Evolutionary conservation across 2,888 invertebrate species (phyloP).

Genomic region (Drosophila koepferae): DNA sequence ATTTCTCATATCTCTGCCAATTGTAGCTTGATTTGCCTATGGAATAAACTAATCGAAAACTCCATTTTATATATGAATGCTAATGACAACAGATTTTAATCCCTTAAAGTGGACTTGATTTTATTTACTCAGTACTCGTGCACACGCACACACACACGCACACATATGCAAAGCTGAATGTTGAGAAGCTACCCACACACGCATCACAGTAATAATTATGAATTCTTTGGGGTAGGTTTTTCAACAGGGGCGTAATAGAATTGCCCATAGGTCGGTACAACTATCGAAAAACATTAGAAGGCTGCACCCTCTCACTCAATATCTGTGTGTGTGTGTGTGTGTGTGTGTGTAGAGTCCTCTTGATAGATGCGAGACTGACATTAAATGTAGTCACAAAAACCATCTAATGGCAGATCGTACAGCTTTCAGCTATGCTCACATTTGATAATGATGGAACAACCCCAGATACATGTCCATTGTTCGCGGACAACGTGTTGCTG

Average conservation of each 20-base stretch:
- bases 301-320: slow-evolving; percentile 55
- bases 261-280: slow-evolving; percentile 67
- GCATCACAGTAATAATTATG: slow-evolving; percentile 75
- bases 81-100: slow-evolving; percentile 49
- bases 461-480: slow-evolving; percentile 49
- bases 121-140: slow-evolving; percentile 30
- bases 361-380: slow-evolving; percentile 35
- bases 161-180: slow-evolving; percentile 23
- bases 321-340: slow-evolving; percentile 4
- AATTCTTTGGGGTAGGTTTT: slow-evolving; percentile 75
- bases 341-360: slow-evolving; percentile 6
- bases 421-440: slow-evolving; percentile 27
- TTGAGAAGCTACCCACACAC: slow-evolving; percentile 58
- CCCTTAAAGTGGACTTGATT: slow-evolving; percentile 45
- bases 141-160: slow-evolving; percentile 13
- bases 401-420: slow-evolving; percentile 39
- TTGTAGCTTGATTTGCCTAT: neutral
- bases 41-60: slow-evolving; percentile 18
- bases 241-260: slow-evolving; percentile 42
- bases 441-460: slow-evolving; percentile 51
- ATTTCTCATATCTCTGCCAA: neutral
- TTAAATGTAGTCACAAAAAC: slow-evolving; percentile 32
- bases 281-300: slow-evolving; percentile 73
- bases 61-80: slow-evolving; percentile 44
- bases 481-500: slow-evolving; percentile 39